Conservation (phyloP, 2,888 invertebrate species). For the Limnephilus auricula region DNA sequence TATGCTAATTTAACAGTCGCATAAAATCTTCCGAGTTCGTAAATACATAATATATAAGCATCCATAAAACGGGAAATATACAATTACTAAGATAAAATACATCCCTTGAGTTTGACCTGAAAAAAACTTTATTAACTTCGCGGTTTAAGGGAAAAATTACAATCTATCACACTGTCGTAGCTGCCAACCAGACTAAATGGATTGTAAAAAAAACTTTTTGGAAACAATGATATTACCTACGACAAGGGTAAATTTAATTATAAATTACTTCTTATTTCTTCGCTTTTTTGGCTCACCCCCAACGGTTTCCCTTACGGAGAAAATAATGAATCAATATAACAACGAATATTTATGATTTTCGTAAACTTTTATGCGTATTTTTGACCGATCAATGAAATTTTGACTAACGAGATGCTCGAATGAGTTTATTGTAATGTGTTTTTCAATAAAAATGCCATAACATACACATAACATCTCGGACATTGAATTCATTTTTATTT, state of each 20-base stretch:
- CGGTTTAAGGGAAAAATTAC: background rate
- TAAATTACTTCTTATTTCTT: background rate
- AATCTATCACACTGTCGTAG: background rate
- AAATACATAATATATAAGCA: background rate
- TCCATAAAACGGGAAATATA: background rate
- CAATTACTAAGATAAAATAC: background rate
- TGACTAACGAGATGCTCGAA: background rate
- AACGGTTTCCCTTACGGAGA: background rate
- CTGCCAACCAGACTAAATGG: background rate
- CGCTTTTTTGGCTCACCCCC: background rate
- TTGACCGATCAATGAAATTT: background rate
- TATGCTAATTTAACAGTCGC: background rate
- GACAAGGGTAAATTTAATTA: constrained; percentile 2
- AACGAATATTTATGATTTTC: background rate
- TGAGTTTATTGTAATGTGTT: background rate
- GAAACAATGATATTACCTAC: background rate
- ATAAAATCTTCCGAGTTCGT: background rate
- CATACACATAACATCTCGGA: background rate
- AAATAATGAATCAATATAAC: background rate
- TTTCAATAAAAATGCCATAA: background rate
- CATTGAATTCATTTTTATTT: background rate
- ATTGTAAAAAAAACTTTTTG: background rate
- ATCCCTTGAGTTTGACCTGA: background rate
- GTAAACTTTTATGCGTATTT: background rate
- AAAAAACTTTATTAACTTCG: background rate